Percentiles rank a stretch among this genome's conserved stretches.
Conservation (phyloP, 2,797 vertebrate species). For the Halcyon leucocephala region DNA sequence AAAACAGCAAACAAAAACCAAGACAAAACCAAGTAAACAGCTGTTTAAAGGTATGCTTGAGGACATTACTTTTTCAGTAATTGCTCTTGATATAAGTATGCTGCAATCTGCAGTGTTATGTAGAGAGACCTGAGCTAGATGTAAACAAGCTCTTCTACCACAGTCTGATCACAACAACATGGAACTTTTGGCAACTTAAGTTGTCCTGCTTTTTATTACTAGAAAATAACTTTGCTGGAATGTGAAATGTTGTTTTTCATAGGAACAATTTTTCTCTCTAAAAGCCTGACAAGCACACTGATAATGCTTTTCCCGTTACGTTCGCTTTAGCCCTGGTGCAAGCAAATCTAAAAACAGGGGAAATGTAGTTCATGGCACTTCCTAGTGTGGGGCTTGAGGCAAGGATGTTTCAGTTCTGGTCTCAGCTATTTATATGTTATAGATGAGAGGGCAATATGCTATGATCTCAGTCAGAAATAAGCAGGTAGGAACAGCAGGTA, state of each 20-base stretch:
- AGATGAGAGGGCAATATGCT: background rate
- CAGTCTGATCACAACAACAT: background rate
- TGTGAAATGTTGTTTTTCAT: background rate
- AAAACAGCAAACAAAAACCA: background rate
- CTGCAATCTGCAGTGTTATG: background rate
- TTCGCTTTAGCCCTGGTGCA: background rate
- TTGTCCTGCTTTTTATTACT: background rate
- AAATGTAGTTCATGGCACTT: background rate
- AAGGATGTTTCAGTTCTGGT: background rate
- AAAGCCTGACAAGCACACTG: background rate
- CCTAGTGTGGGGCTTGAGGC: background rate
- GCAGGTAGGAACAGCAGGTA: background rate
- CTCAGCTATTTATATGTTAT: background rate
- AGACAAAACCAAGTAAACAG: background rate
- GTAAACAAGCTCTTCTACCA: background rate
- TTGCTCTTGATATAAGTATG: background rate
- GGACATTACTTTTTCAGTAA: background rate
- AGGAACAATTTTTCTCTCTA: background rate
- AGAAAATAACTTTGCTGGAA: background rate
- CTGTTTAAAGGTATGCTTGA: background rate
- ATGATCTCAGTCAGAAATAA: background rate
- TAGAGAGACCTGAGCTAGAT: background rate
- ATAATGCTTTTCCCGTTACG: background rate
- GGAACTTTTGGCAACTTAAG: background rate
- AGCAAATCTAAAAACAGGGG: background rate